Base-by-base conservation (phyloP, 2,113 vertebrate species). In the Ctenodactylus gundi region DNA sequence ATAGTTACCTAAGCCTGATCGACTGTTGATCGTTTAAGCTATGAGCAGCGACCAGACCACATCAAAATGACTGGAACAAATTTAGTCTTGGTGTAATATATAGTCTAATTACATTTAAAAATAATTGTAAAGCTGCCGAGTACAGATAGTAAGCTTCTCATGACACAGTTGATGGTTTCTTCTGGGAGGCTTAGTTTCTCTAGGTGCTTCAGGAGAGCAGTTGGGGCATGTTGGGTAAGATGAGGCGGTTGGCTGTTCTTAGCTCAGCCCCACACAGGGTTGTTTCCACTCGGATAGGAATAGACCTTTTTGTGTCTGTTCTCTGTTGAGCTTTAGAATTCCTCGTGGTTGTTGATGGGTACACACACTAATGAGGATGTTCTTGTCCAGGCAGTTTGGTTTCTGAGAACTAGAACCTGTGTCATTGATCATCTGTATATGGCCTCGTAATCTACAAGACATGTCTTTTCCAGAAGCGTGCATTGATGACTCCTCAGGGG, bases 21-120 rank as follows among this genome's bases (percentile, higher is more conserved):
- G 87, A 55, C 46, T 17, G 94, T 46, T 90, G 18, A 57, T 81
- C 39, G 57, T 31, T 41, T 70, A 80, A 81, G 60, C 41, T 78
- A 51, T 80, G 62, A 83, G 53, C 51, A 88, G 90, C 85, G 49
- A 81, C 34, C 8, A 57, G n/a, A 87, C n/a, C 64, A 3, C 44
- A 34, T 84, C 27, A 85, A 62, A 68, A 88, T 84, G 75, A 60
- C 6, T 36, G 10, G 34, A 60, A 44, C 27, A 78, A 36, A 73
- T 84, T 93, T 75, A 46, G 36, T 83, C n/a, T 92, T 90, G 64
- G 83, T 34, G n/a, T 90, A 67, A 89, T 25, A 83, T 41, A 83
- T 2, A 53, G 39, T 72, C 60, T 81, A 88, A 64, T 85, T 77
- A 15, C 21, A 73, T 51, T 72, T 39, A 1, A 17, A 88, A 77